Base-by-base conservation (phyloP, 2,888 invertebrate genomes). In the Druceiella hillmani region DNA sequence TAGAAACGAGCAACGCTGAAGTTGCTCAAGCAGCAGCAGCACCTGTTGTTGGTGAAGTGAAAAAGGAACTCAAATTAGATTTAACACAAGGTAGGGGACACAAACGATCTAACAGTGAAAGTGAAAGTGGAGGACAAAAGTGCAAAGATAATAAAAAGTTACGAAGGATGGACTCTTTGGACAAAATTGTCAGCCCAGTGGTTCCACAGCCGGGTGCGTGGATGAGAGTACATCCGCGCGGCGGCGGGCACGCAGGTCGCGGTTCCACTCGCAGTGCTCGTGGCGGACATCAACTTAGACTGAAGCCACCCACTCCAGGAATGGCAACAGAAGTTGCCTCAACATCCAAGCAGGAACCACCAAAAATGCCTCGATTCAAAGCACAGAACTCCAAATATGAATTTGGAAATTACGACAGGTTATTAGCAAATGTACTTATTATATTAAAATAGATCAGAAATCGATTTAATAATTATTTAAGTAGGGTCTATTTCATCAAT, bases 341-440 rank as follows among this genome's bases (percentile, higher is more conserved):
- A 49, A 52, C n/a, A 53, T 56, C 36, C 51, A 33, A 11, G 28
- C 31, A 12, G 14, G 33, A n/a, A 30, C 30, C 12, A 14, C 28
- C 22, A 38, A 16, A 22, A 16, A 27, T 9, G 12, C 33, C 17
- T 6, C 76, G 73, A 41, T 89, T 88, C 63, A 79, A 85, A 51
- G 73, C 79, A 13, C 86, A 86, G 58, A 82, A 87, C 58, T 76
- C 79, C 40, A 79, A 79, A 57, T 95, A 91, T 68, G 87, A 90
- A 55, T 94, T 87, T 71, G 98, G 99, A 38, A 99, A 99, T 66
- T 98, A 95, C 65, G 89, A 91, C 61, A 83, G 90, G 67, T 81
- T n/a, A n/a, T n/a, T n/a, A n/a, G n/a, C n/a, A n/a, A n/a, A n/a
- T n/a, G n/a, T n/a, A 52, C 53, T 46, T 3, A 3, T 7, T 20